phyloP scores from a whole-genome alignment of 2,888 invertebrate species.

The Opisthograptis luteolata region DNA sequence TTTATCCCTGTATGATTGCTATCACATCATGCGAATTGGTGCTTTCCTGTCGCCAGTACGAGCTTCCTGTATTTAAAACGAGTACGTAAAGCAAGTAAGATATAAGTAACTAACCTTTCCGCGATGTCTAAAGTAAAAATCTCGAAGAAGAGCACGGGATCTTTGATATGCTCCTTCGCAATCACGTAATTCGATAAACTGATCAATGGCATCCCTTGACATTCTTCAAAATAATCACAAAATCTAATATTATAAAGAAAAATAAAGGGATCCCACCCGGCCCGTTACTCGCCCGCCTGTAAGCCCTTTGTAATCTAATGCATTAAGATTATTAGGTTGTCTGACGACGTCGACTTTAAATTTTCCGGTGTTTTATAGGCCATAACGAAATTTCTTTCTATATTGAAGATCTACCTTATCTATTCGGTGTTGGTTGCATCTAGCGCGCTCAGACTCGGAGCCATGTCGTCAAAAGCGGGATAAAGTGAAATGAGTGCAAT shows the following conservation, averaged over 20 bases:
- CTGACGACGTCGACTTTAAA: constrained; percentile 64
- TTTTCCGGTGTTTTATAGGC: constrained; percentile 53
- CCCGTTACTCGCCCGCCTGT: constrained; percentile 49
- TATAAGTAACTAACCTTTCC: too few relatives aligned
- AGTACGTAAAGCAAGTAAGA: too few relatives aligned
- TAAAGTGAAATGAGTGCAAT: constrained; percentile 34
- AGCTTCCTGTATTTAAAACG: too few relatives aligned
- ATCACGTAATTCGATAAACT: constrained; percentile 59
- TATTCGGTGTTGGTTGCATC: constrained; percentile 12
- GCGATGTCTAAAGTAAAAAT: constrained; percentile 4
- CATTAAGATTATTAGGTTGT: constrained; percentile 76
- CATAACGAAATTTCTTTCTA: constrained; percentile 25
- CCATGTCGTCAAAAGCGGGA: constrained; percentile 11
- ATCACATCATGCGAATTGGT: too few relatives aligned
- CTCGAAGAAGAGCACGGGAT: constrained; percentile 6
- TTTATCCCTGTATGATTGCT: too few relatives aligned
- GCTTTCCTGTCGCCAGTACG: too few relatives aligned
- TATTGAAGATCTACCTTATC: constrained; percentile 18
- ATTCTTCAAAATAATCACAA: constrained; percentile 71
- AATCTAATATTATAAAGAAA: constrained; percentile 68
- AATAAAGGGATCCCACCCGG: constrained; percentile 60
- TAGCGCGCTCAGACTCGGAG: constrained; percentile 2
- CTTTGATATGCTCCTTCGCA: constrained; percentile 37
- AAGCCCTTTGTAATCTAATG: constrained; percentile 74
- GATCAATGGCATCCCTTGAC: constrained; percentile 60